Conservation (phyloP, 2,888 invertebrate genomes). For the Andrena bucephala region DNA sequence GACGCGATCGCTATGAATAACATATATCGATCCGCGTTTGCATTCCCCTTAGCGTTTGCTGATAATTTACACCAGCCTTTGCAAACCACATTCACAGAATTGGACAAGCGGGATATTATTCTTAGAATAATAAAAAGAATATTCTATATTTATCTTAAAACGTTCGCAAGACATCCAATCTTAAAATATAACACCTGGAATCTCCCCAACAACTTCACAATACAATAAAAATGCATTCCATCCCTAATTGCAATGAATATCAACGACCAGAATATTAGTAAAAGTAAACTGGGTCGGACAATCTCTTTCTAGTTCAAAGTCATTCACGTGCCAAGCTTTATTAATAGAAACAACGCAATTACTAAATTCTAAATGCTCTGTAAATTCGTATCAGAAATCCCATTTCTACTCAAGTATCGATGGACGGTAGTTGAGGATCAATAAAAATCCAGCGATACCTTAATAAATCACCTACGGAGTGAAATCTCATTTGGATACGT, state of each 20-base stretch:
- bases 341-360: slow-evolving; percentile 27
- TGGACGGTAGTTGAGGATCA: no score
- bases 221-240: background rate
- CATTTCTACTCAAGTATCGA: no score
- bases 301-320: slow-evolving; percentile 36
- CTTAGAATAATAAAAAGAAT: no score
- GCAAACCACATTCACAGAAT: background rate
- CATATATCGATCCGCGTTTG: slow-evolving; percentile 10
- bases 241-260: slow-evolving; percentile 6
- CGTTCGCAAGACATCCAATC: no score
- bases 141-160: no score
- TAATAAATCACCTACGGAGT: no score
- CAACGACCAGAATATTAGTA: background rate
- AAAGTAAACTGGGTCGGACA: slow-evolving; percentile 2
- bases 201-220: no score
- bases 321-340: slow-evolving; percentile 7
- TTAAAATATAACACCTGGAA: no score
- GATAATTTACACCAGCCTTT: background rate
- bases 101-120: background rate
- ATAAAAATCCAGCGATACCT: no score
- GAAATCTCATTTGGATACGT: no score
- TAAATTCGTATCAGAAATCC: no score
- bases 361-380: background rate
- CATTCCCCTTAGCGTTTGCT: background rate
- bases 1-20: slow-evolving; percentile 30